phyloP scores from a whole-genome alignment of 2,888 invertebrate species.

The Drosophila rubida region DNA sequence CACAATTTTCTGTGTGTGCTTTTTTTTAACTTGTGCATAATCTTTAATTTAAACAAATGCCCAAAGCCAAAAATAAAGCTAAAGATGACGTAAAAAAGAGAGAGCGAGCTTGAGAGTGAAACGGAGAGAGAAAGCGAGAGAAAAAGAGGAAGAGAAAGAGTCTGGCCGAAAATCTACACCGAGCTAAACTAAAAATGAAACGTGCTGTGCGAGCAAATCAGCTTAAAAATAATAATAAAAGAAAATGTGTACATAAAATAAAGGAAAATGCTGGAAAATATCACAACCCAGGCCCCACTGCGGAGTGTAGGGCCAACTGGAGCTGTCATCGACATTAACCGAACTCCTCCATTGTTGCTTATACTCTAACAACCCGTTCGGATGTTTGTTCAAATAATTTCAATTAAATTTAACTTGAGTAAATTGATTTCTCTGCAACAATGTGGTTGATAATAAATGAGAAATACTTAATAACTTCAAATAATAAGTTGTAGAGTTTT shows the following conservation, averaged over 20 bases:
- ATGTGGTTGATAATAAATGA: too few relatives aligned
- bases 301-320: conserved; percentile 22
- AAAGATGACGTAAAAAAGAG: conserved; percentile 26
- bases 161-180: conserved; percentile 39
- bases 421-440: background rate
- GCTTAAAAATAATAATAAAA: conserved; percentile 65
- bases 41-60: conserved; percentile 78
- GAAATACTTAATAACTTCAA: too few relatives aligned
- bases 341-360: conserved; percentile 12
- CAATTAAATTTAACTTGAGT: background rate
- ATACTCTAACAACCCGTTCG: conserved; percentile 2
- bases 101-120: background rate
- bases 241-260: conserved; percentile 44
- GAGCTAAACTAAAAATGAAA: conserved; percentile 60
- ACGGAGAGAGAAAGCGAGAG: background rate
- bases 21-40: conserved; percentile 60
- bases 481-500: too few relatives aligned
- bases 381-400: background rate
- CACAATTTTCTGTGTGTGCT: background rate
- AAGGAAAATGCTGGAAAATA: conserved; percentile 44
- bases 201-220: conserved; percentile 74
- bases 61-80: conserved; percentile 64
- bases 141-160: background rate
- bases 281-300: conserved; percentile 10
- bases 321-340: conserved; percentile 47